Conservation (phyloP, 2,797 vertebrate species). For the Galago senegalensis region DNA sequence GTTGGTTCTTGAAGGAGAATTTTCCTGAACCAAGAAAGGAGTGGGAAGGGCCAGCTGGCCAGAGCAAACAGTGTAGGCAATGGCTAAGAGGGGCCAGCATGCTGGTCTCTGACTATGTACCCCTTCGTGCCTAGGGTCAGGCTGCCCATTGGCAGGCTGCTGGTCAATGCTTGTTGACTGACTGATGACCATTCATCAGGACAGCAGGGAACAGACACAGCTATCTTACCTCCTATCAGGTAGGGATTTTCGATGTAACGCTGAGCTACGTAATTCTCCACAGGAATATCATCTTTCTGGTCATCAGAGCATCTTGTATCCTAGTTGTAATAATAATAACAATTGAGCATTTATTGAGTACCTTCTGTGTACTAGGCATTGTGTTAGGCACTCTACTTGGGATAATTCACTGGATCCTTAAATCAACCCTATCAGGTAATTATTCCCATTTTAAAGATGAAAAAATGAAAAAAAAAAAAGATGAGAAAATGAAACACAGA, state of each 20-base stretch:
- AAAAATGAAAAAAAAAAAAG: constrained; percentile 17
- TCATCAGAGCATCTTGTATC: constrained; percentile 92
- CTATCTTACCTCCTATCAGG: constrained; percentile 92
- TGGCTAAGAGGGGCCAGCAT: background rate
- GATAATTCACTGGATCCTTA: background rate
- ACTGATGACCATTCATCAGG: background rate
- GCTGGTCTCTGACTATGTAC: background rate
- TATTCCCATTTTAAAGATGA: background rate
- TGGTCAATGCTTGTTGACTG: background rate
- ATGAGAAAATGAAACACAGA: constrained; percentile 38
- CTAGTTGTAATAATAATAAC: constrained; percentile 83
- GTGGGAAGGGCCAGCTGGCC: background rate
- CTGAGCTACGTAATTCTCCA: constrained; percentile 95
- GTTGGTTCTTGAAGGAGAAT: background rate
- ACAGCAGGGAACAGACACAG: background rate
- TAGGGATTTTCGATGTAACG: constrained; percentile 96
- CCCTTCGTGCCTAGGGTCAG: background rate
- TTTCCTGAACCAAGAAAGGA: background rate
- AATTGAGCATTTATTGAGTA: background rate
- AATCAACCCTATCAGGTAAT: background rate
- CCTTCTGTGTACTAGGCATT: background rate
- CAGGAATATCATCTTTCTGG: constrained; percentile 92
- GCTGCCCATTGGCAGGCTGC: background rate
- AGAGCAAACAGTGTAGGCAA: background rate
- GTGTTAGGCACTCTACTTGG: background rate